Evolutionary conservation across 2,888 invertebrate genomes (phyloP).

Genomic region (Eilema sororculum): DNA sequence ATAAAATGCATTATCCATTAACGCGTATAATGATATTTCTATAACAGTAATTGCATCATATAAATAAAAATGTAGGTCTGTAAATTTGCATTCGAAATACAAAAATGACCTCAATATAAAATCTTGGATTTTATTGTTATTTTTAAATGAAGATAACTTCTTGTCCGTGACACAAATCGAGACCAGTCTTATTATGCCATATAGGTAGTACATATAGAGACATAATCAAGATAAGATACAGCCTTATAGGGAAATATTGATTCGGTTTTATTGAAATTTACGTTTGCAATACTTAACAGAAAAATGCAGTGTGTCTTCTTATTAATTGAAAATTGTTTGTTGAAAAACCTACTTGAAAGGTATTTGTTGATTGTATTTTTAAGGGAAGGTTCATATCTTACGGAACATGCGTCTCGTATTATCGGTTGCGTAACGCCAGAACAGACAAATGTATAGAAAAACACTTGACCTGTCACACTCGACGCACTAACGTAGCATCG

Average conservation of each 20-base stretch:
- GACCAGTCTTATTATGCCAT: slow-evolving; percentile 25
- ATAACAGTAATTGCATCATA: neutral
- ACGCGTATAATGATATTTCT: no score
- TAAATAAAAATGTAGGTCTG: slow-evolving; percentile 3
- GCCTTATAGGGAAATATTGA: neutral
- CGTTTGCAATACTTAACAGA: neutral
- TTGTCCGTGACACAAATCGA: slow-evolving; percentile 43
- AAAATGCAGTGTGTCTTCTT: neutral
- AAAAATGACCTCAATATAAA: slow-evolving; percentile 35
- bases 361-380: no score
- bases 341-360: no score
- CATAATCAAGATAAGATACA: slow-evolving; percentile 13
- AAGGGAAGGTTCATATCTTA: no score
- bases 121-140: slow-evolving; percentile 46
- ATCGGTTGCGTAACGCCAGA: no score
- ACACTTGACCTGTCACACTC: no score
- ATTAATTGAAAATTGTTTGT: no score
- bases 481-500: no score
- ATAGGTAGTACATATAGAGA: slow-evolving; percentile 10
- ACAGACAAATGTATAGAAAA: no score
- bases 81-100: slow-evolving; percentile 20
- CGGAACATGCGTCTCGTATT: no score
- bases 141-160: slow-evolving; percentile 31
- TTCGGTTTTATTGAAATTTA: neutral
- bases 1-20: neutral